phyloP scores from a whole-genome alignment of 2,888 invertebrate genomes.

The Scotopteryx bipunctaria region DNA sequence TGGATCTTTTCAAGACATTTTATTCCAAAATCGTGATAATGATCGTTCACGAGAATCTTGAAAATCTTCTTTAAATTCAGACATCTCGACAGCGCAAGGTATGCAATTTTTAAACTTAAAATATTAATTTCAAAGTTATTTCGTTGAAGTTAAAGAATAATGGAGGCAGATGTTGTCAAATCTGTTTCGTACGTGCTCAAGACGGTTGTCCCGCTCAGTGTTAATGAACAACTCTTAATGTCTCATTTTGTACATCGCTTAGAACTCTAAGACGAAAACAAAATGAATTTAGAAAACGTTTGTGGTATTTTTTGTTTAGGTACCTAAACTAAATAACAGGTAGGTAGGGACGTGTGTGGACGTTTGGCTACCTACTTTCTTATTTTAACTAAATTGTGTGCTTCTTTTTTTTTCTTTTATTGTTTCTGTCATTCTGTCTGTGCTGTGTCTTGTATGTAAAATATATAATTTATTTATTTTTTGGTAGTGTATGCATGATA shows the following conservation, averaged over 20 bases:
- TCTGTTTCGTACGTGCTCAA: slow-evolving; percentile 71
- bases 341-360: too few relatives aligned
- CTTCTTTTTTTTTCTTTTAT: too few relatives aligned
- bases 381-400: too few relatives aligned
- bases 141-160: slow-evolving; percentile 25
- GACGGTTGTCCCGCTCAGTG: slow-evolving; percentile 54
- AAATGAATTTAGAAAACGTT: slow-evolving; percentile 17
- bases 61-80: slow-evolving; percentile 10
- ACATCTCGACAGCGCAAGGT: slow-evolving; percentile 26
- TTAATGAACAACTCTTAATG: slow-evolving; percentile 65
- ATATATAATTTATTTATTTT: too few relatives aligned
- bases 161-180: slow-evolving; percentile 49
- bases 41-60: slow-evolving; percentile 1
- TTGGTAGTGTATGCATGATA: too few relatives aligned
- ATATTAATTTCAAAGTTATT: slow-evolving; percentile 26
- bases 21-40: slow-evolving; percentile 8
- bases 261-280: slow-evolving; percentile 22
- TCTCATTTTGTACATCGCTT: slow-evolving; percentile 35
- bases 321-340: too few relatives aligned
- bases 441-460: too few relatives aligned
- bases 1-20: not conserved
- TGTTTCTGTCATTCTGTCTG: too few relatives aligned
- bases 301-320: slow-evolving; percentile 10
- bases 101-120: slow-evolving; percentile 12
- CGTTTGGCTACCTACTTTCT: too few relatives aligned